phyloP scores from a whole-genome alignment of 2,113 vertebrate genomes.

The Sus scrofa region DNA sequence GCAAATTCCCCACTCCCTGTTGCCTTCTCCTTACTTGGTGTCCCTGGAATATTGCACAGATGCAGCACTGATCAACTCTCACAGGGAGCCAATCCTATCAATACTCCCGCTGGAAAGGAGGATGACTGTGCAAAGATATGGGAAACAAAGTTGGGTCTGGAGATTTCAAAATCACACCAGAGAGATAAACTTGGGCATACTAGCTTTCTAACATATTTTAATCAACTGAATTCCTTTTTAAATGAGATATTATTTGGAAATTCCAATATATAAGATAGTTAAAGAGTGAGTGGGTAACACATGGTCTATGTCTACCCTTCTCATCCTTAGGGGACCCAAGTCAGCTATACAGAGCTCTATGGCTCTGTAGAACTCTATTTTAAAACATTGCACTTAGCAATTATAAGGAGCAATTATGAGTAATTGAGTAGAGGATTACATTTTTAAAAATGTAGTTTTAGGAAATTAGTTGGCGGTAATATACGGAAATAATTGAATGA shows the following conservation, averaged over 20 bases:
- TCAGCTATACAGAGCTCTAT: neutral
- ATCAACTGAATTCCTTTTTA: neutral
- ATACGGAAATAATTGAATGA: constrained; percentile 23
- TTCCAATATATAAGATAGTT: neutral
- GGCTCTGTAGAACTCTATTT: neutral
- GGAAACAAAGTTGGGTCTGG: neutral
- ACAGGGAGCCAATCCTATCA: neutral
- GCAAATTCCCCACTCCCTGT: neutral
- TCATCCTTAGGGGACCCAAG: neutral
- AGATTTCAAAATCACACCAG: constrained; percentile 45
- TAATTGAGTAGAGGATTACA: neutral
- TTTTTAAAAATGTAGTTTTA: constrained; percentile 31
- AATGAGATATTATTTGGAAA: constrained; percentile 34
- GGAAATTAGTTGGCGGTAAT: constrained; percentile 5
- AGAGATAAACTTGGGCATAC: neutral
- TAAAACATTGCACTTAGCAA: neutral
- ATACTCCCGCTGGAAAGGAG: neutral
- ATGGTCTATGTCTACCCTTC: neutral
- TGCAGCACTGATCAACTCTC: neutral
- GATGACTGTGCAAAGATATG: neutral
- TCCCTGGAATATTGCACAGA: neutral
- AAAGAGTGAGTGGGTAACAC: neutral
- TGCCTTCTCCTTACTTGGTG: neutral
- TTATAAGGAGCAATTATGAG: neutral
- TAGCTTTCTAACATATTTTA: constrained; percentile 27